Base-by-base conservation (phyloP, 1,140 invertebrate genomes). In the Mamestra configurata region DNA sequence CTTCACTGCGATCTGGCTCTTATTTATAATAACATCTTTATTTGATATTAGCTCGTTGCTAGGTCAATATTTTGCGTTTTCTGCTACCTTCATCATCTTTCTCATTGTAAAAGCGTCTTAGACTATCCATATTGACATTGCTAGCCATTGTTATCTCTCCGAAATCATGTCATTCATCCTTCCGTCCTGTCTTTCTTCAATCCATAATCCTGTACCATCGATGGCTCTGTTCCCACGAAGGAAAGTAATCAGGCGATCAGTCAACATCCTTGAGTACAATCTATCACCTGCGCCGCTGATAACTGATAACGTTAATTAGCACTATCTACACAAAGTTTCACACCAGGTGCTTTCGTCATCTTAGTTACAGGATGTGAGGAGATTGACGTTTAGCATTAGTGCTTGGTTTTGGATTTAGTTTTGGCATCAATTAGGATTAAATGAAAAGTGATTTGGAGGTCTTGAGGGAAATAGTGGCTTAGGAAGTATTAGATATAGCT, bases 171-270 rank as follows among this genome's bases (percentile, higher is more conserved):
- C n/a, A n/a, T n/a, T n/a, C 13, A 11, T 49, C 13, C 13, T 11
- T 49, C 15, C 43, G 3, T 13, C 13, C 22, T 31, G 3, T 13
- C 13, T 31, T 31, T 6, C 61, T 10, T 7, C 24, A 40, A 66
- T 66, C 31, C 61, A 40, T 66, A 64, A 37, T 40, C 15, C 18
- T 0, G 51, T 1, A 24, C 31, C 40, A 27, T 49, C 64, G 18
- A 66, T 66, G 61, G 57, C 57, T 11, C 11, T 7, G 51, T 88
- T 89, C 88, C 83, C 88, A 89, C 86, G 86, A 10, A 18, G 18
- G 35, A 57, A 73, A 79, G 24, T 77, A 83, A 81, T 87, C 82
- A 90, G 85, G 86, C 80, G 81, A 91, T 90, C 86, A 86, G 83
- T 91, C 90, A 91, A 88, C 87, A 84, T 86, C 79, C 80, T 73